Base-by-base conservation (phyloP, 2,888 invertebrate species). In the Drosophila maculinotata region DNA sequence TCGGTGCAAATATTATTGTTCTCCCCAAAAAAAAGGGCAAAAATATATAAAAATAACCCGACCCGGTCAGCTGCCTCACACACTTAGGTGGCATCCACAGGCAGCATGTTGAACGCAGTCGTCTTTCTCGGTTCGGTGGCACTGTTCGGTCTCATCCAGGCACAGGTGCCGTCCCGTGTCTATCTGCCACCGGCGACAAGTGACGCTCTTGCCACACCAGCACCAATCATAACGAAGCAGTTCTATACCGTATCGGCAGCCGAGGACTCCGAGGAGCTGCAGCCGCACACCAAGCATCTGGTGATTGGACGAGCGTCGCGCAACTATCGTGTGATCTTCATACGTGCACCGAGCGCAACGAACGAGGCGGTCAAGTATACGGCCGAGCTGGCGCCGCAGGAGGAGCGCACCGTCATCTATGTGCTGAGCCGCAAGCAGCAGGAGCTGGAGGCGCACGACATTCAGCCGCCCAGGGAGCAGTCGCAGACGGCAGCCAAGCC, bases 351-450 rank as follows among this genome's bases (percentile, higher is more conserved):
- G 30, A 62, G 72, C 9, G 66, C 77, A 1, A 70, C 69, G 2
- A 73, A 59, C 45, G 71, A 68, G 5, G 83, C 82, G 3, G 66
- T 87, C 0, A 81, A 71, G 33, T 82, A 90, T 14, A 85, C 90
- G 0, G 90, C 90, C 0, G 89, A 90, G 67, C 76, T 89, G 67
- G 90, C 91, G 4, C 90, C 91, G 15, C 90, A 90, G 58, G 91
- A 91, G 74, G 91, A 91, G 48, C 91, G 91, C 63, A 91, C 91
- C 2, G 90, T 90, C 39, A 91, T 91, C 65, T 91, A 91, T 62
- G 91, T 91, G 7, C 75, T 91, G 14, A 89, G 82, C 42, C 89
- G 91, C 59, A 91, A 91, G 63, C 88, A 88, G 10, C 78, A 86
- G 28, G 89, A 89, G 23, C 65, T 90, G 45, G 71, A 89, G 58